A percentile compares a stretch with the other conserved stretches of the same genome.
Evolutionary conservation across 2,113 vertebrate genomes (phyloP).

Genomic region (Syngnathus floridae): DNA sequence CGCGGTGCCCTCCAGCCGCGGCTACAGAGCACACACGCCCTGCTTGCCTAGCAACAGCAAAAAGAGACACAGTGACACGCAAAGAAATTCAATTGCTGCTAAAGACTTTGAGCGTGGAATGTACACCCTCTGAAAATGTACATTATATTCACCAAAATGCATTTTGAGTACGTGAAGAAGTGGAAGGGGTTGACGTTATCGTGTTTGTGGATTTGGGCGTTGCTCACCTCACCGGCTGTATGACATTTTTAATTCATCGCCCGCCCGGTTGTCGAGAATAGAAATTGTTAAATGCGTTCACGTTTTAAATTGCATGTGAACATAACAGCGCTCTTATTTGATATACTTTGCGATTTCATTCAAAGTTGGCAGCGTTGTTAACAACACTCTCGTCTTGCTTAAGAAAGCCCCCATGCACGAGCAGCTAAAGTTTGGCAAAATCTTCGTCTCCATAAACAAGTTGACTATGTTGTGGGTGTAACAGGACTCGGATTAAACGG

Average conservation of each 20-base stretch:
- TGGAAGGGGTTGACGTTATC: not conserved
- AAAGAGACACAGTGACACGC: not conserved
- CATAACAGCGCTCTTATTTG: not conserved
- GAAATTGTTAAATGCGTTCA: not conserved
- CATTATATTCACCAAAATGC: not conserved
- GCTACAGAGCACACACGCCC: conserved; percentile 68
- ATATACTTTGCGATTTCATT: not conserved
- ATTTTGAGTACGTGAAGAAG: not conserved
- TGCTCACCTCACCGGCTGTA: too few relatives aligned
- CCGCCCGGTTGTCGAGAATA: not conserved
- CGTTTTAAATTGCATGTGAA: too few relatives aligned
- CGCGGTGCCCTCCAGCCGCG: conserved; percentile 54
- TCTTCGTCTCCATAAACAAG: not conserved
- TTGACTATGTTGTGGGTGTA: not conserved
- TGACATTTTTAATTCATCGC: too few relatives aligned
- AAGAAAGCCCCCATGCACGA: not conserved
- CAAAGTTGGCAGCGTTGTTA: not conserved
- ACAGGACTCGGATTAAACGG: not conserved
- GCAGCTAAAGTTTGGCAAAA: not conserved
- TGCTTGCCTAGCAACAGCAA: conserved; percentile 69
- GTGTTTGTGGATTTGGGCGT: not conserved
- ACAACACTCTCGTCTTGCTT: not conserved
- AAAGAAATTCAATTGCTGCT: not conserved
- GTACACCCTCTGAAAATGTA: not conserved
- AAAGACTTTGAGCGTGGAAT: not conserved